A percentile compares a stretch with the other conserved stretches of the same genome.
Evolutionary conservation across 2,113 vertebrate genomes (phyloP).

Genomic region (Cygnus atratus): DNA sequence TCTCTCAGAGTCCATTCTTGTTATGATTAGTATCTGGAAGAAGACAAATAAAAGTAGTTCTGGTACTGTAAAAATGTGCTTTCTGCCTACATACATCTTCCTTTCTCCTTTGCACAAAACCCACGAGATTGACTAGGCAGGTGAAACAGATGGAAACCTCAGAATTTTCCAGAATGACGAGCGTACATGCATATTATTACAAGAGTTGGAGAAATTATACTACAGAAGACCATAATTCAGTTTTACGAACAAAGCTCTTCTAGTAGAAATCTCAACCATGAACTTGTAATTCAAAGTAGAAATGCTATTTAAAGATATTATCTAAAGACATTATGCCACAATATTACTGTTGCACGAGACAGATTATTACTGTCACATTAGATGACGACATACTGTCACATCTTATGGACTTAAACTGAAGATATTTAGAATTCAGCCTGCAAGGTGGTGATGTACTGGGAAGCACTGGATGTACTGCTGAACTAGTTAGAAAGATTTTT

Average conservation of each 20-base stretch:
- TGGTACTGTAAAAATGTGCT: not conserved
- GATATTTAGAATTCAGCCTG: not conserved
- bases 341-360: not conserved
- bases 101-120: not conserved
- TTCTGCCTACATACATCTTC: not conserved
- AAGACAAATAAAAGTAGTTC: conserved; percentile 27
- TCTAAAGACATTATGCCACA: not conserved
- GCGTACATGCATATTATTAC: not conserved
- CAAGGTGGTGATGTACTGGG: not conserved
- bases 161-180: not conserved
- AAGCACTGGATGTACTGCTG: not conserved
- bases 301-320: not conserved
- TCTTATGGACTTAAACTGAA: not conserved
- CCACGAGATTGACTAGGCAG: not conserved
- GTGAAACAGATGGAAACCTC: not conserved
- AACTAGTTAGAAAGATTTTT: not conserved
- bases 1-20: conserved; percentile 68
- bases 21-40: conserved; percentile 77
- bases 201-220: not conserved
- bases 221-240: not conserved
- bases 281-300: not conserved
- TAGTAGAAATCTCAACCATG: not conserved
- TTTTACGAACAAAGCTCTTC: not conserved
- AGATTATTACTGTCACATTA: not conserved
- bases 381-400: not conserved